A percentile compares a stretch with the other conserved stretches of the same genome.
Conservation (phyloP, 2,113 vertebrate genomes). For the Urocynchramus pylzowi region DNA sequence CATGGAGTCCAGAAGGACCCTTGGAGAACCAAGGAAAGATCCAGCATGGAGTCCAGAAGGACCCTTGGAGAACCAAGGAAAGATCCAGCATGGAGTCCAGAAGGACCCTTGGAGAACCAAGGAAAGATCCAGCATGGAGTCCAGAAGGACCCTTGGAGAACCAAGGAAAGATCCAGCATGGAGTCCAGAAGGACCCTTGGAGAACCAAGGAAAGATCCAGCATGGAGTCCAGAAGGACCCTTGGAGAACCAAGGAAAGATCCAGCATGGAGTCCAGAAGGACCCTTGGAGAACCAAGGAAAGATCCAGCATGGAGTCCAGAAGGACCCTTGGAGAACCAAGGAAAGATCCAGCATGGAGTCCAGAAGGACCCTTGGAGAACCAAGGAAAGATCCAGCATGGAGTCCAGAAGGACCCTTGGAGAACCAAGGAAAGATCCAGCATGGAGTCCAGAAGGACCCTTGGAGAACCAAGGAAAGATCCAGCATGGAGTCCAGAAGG, state of each 20-base stretch:
- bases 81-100: too few relatives aligned
- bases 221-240: too few relatives aligned
- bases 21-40: too few relatives aligned
- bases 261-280: accelerated
- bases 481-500: accelerated
- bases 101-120: too few relatives aligned
- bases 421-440: accelerated
- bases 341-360: accelerated
- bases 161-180: background rate
- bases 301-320: accelerated
- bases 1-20: background rate
- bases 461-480: accelerated
- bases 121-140: too few relatives aligned
- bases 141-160: too few relatives aligned
- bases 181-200: too few relatives aligned
- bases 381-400: accelerated
- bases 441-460: background rate
- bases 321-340: background rate
- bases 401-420: background rate
- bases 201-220: too few relatives aligned
- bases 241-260: accelerated
- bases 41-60: too few relatives aligned
- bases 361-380: background rate
- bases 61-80: too few relatives aligned
- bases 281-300: accelerated